phyloP scores from a whole-genome alignment of 2,888 invertebrate genomes.

The Peribatodes rhomboidaria region DNA sequence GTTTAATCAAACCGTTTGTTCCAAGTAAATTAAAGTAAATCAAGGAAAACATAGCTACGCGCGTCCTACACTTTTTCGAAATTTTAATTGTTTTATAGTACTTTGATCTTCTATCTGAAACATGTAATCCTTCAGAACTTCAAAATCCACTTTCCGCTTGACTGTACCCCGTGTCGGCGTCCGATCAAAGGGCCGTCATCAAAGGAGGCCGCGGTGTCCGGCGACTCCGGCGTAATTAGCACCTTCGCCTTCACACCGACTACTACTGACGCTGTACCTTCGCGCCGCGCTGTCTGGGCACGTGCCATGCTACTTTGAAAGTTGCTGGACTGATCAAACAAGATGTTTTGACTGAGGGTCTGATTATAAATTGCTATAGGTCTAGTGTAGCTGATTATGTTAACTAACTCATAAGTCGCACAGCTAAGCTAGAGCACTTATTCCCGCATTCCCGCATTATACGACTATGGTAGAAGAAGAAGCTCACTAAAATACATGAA shows the following conservation, averaged over 20 bases:
- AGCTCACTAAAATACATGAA: too few relatives aligned
- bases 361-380: background rate
- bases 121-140: background rate
- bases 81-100: too few relatives aligned
- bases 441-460: too few relatives aligned
- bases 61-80: too few relatives aligned
- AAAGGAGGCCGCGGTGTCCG: slow-evolving; percentile 75
- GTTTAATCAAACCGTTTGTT: too few relatives aligned
- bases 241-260: slow-evolving; percentile 50
- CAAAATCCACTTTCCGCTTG: background rate
- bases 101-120: too few relatives aligned
- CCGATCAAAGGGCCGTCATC: slow-evolving; percentile 78
- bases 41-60: too few relatives aligned
- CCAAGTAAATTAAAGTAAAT: too few relatives aligned
- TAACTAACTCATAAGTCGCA: too few relatives aligned
- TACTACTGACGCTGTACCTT: slow-evolving; percentile 22
- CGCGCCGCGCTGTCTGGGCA: slow-evolving; percentile 42
- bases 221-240: slow-evolving; percentile 70
- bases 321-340: background rate
- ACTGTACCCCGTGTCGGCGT: slow-evolving; percentile 48
- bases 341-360: slow-evolving; percentile 20
- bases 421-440: too few relatives aligned
- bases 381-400: background rate
- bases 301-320: slow-evolving; percentile 44
- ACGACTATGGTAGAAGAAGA: too few relatives aligned